phyloP scores from a whole-genome alignment of 2,888 invertebrate species.

The Mesorhabditis belari region DNA sequence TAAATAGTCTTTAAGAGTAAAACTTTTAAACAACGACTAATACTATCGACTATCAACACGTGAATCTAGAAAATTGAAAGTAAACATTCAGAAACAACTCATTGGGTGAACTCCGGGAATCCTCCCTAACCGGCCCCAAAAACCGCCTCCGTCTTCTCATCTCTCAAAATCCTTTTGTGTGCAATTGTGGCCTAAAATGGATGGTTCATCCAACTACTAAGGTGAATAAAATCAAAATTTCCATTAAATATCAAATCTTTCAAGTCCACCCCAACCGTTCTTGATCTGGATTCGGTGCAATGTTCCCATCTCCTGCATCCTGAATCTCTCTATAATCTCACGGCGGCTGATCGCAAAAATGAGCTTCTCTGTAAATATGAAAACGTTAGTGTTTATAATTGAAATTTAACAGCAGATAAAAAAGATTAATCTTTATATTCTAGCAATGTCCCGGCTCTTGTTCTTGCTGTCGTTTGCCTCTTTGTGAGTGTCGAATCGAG shows the following conservation, averaged over 20 bases:
- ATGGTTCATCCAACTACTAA: conserved; percentile 11
- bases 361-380: conserved; percentile 31
- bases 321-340: conserved; percentile 11
- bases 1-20: too few relatives aligned
- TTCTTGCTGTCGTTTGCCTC: conserved; percentile 12
- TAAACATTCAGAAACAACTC: conserved; percentile 21
- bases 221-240: conserved; percentile 3
- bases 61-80: too few relatives aligned
- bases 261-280: conserved; percentile 6
- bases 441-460: conserved; percentile 26
- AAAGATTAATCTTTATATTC: background rate
- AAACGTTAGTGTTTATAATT: conserved; percentile 14
- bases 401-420: too few relatives aligned
- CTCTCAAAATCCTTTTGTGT: conserved; percentile 18
- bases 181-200: conserved; percentile 24
- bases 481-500: background rate
- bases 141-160: conserved; percentile 13
- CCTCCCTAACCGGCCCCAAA: conserved; percentile 14
- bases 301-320: conserved; percentile 18
- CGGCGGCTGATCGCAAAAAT: conserved; percentile 20
- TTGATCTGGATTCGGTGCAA: conserved; percentile 14
- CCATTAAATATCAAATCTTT: too few relatives aligned
- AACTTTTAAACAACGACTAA: too few relatives aligned
- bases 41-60: too few relatives aligned
- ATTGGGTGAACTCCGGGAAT: conserved; percentile 17